A percentile compares a stretch with the other conserved stretches of the same genome.
These are phyloP conservation scores for Heterodera filipjevi DNA, from an alignment of 2,888 invertebrate genomes.

Conservation along the genomic window DNA sequence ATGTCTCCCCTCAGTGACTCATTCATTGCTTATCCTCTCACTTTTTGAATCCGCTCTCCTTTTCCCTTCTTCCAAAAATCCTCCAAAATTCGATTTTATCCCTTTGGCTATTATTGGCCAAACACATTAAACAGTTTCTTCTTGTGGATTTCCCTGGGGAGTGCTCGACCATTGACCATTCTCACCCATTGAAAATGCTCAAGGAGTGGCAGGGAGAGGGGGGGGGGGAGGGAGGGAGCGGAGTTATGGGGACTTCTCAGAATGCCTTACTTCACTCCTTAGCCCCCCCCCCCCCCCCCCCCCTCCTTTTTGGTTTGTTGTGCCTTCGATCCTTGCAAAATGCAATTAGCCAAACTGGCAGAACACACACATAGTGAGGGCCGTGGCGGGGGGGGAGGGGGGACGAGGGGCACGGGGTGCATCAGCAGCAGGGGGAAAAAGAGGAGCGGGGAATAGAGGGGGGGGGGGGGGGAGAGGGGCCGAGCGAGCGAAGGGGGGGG, in stretches of 20 bases:
- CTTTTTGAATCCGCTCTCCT: not conserved
- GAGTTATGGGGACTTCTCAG: not conserved
- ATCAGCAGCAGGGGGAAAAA: too few species aligned
- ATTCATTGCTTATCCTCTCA: not conserved
- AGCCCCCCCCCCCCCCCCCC: not conserved
- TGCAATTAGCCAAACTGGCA: constrained; percentile 9
- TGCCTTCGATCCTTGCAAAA: constrained; percentile 7
- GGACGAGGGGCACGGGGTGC: not conserved
- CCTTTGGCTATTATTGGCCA: not conserved
- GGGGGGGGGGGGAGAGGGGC: too few species aligned
- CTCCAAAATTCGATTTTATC: not conserved
- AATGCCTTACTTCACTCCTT: not conserved
- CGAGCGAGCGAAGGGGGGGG: not conserved
- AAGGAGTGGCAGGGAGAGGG: not conserved
- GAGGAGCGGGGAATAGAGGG: too few species aligned
- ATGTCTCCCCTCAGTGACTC: not conserved
- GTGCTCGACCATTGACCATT: not conserved
- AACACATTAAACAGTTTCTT: not conserved
- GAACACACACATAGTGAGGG: not conserved
- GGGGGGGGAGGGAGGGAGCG: not conserved
- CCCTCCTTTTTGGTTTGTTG: not conserved
- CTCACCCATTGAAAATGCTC: not conserved
- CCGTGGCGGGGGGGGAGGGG: too few species aligned
- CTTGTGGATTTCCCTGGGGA: not conserved
- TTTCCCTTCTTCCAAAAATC: not conserved